Base-by-base conservation (phyloP, 2,797 vertebrate genomes). In the Hapalemur alaotrensis region DNA sequence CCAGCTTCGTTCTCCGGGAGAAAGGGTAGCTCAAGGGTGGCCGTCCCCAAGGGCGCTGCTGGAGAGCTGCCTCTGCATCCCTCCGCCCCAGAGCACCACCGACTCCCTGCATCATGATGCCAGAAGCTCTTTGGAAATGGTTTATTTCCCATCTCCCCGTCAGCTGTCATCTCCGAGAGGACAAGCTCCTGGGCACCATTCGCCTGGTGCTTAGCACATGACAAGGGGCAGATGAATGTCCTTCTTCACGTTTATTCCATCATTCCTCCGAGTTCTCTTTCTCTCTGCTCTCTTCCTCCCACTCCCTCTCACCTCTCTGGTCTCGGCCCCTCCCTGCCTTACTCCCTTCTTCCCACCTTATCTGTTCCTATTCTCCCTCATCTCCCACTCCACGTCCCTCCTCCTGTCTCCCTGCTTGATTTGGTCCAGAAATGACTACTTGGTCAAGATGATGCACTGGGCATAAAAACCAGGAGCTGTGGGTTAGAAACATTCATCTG, bases 401-500 rank as follows among this genome's bases (percentile, higher is more conserved):
- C 17, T 79, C 59, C 50, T 46, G 28, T 15, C 59, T 50, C 13
- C 67, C 70, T 32, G 28, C 43, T 84, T 23, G 25, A 32, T 48
- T 63, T 90, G 48, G 25, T 69, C 41, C 78, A 85, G 38, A 78
- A 63, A 43, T 17, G 65, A 88, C 63, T 38, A 12, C 69, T 65
- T 35, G 59, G 30, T 82, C 30, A 57, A 67, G 70, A 79, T 43
- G 43, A 78, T 43, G 7, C 91, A 59, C 46, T 65, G 48, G 32
- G 82, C 52, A 11, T 30, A 13, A 82, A 86, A 90, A 48, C 38
- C 17, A 43, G 1, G 5, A 84, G 30, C 76, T 46, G 10, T 61
- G 78, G 59, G 57, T 81, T 65, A 41, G 54, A 80, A 92, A 78
- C 59, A 57, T 50, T 89, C 43, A 52, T 89, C 80, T 89, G 32